A percentile compares a stretch with the other conserved stretches of the same genome.
phyloP scores from a whole-genome alignment of 2,888 invertebrate genomes.

The Drosophila conformis region DNA sequence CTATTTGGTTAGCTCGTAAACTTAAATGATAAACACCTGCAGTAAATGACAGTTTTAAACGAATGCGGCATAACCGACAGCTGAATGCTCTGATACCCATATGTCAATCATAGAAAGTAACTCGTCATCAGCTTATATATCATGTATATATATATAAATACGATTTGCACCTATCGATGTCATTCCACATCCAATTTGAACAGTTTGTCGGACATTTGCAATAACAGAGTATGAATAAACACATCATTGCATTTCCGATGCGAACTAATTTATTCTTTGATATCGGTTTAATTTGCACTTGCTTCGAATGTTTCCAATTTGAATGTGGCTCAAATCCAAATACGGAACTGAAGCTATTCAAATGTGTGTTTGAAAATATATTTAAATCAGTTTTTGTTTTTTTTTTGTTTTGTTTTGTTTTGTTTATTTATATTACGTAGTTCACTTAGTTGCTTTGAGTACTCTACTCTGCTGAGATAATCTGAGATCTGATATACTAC shows the following conservation, averaged over 20 bases:
- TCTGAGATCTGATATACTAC: not conserved
- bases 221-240: not conserved
- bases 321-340: not conserved
- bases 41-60: not conserved
- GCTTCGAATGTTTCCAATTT: not conserved
- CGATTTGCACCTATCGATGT: not conserved
- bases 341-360: too few relatives aligned
- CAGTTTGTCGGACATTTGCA: not conserved
- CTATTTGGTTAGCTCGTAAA: constrained; percentile 15
- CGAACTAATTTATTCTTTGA: not conserved
- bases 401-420: not conserved
- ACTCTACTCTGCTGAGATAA: not conserved
- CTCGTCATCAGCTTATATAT: not conserved
- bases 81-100: not conserved
- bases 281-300: not conserved
- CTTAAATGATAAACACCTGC: constrained; percentile 1
- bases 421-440: not conserved
- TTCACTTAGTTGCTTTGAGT: not conserved
- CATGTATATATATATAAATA: too few relatives aligned
- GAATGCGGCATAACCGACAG: not conserved
- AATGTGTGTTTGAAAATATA: not conserved
- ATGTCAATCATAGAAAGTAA: too few relatives aligned
- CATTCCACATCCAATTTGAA: not conserved
- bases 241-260: not conserved
- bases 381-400: not conserved